Evolutionary conservation across 2,888 invertebrate genomes (phyloP).

Genomic region (Coelogynopora nodosa): DNA sequence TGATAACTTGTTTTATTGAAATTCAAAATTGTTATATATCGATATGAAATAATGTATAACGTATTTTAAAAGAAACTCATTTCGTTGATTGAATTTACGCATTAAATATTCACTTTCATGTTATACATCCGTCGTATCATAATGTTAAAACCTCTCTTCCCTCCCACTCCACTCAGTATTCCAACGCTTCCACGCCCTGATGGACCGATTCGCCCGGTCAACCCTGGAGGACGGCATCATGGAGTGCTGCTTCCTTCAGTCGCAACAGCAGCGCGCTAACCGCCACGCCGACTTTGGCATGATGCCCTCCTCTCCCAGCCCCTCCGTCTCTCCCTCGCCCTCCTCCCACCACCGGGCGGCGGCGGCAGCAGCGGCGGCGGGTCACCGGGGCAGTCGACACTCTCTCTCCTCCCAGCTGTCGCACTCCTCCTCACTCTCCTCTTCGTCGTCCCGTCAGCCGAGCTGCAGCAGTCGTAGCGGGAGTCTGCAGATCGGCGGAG

Average conservation of each 20-base stretch:
- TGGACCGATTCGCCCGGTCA: not conserved
- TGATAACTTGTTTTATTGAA: no score
- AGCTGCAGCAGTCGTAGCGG: not conserved
- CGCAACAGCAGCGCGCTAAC: not conserved
- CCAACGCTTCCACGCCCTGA: not conserved
- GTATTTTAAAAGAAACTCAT: no score
- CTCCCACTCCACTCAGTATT: not conserved
- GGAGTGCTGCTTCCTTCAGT: constrained; percentile 12
- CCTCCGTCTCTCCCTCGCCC: not conserved
- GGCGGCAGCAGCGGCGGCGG: not conserved
- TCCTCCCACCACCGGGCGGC: not conserved
- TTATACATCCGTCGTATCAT: no score
- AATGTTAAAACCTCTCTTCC: not conserved
- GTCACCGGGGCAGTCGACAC: not conserved
- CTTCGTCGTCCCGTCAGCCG: not conserved
- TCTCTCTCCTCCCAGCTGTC: not conserved
- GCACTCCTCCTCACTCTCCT: not conserved
- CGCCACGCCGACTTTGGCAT: not conserved
- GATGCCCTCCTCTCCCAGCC: not conserved
- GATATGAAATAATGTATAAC: no score
- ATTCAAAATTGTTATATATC: no score
- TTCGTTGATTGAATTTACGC: not conserved
- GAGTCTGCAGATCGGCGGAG: not conserved
- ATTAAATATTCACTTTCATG: not conserved
- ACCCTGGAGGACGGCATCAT: not conserved